Conservation (phyloP, 2,113 vertebrate species). For the Plecturocebus donacophilus region DNA sequence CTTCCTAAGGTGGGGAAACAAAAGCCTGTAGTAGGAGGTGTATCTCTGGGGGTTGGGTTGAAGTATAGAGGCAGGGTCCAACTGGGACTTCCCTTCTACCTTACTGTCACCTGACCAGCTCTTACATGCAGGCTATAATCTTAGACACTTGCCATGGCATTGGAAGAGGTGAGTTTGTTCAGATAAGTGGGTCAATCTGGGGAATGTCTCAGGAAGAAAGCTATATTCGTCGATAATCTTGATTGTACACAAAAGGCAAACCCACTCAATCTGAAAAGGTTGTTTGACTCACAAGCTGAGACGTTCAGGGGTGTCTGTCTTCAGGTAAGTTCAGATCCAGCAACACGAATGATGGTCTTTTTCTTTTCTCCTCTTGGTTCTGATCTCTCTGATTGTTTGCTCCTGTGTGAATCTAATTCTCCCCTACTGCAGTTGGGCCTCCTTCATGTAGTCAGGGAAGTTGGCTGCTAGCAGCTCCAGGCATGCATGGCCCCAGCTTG, state of each 20-base stretch:
- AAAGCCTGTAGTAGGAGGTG: accelerated
- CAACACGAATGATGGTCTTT: not conserved
- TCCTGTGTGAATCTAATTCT: not conserved
- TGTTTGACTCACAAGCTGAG: not conserved
- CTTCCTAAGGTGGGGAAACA: not conserved
- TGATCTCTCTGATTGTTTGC: not conserved
- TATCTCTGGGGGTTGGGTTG: not conserved
- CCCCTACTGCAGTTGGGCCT: not conserved
- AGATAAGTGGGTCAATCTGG: not conserved
- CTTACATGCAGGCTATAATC: not conserved
- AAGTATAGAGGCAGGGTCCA: not conserved
- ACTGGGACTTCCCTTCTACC: not conserved
- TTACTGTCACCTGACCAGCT: not conserved
- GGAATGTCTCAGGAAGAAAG: not conserved
- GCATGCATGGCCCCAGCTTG: not conserved
- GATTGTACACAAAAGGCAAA: not conserved
- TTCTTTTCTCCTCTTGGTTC: not conserved
- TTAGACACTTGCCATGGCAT: not conserved
- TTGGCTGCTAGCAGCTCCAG: not conserved
- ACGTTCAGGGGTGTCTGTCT: not conserved
- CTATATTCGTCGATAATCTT: not conserved
- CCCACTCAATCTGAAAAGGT: not conserved
- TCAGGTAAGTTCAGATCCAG: not conserved
- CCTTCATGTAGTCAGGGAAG: not conserved
- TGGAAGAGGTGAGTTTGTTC: not conserved